phyloP scores from a whole-genome alignment of 2,797 vertebrate genomes.

The Gallirallus australis region DNA sequence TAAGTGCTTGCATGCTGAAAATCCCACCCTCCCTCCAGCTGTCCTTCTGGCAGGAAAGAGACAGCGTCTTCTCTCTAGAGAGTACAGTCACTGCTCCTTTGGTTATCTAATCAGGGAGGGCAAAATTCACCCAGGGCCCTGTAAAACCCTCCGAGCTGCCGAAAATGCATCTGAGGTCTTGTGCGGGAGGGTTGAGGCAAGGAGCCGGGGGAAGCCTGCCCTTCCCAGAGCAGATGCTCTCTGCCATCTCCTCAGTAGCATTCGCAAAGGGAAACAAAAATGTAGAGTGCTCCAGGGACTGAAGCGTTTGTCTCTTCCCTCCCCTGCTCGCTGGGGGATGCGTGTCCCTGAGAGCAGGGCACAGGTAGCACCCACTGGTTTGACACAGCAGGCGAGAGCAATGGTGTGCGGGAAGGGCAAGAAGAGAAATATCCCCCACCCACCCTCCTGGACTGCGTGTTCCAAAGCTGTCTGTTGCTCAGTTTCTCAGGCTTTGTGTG shows the following conservation, averaged over 20 bases:
- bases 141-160: conserved; percentile 33
- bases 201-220: conserved; percentile 3
- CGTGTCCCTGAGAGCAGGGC: not conserved
- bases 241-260: conserved; percentile 40
- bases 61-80: conserved; percentile 57
- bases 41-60: conserved; percentile 69
- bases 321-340: not conserved
- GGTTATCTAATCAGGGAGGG: conserved; percentile 68
- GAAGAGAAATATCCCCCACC: not conserved
- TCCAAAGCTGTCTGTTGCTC: conserved; percentile 5
- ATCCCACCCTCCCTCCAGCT: conserved; percentile 71
- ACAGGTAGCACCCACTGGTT: fast-evolving
- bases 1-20: conserved; percentile 71
- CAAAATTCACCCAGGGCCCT: conserved; percentile 30
- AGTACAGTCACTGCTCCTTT: conserved; percentile 71
- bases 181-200: not conserved
- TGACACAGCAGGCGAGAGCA: not conserved
- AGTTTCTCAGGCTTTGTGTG: conserved; percentile 35
- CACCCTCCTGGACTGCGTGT: not conserved
- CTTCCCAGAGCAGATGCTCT: conserved; percentile 42
- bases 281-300: not conserved
- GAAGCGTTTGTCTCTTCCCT: not conserved
- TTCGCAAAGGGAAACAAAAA: not conserved
- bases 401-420: not conserved
- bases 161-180: conserved; percentile 38